Evolutionary conservation across 2,888 invertebrate species (phyloP), one percentile per base, ranked within the genome.

Genomic region (Zelleria hepariella): DNA sequence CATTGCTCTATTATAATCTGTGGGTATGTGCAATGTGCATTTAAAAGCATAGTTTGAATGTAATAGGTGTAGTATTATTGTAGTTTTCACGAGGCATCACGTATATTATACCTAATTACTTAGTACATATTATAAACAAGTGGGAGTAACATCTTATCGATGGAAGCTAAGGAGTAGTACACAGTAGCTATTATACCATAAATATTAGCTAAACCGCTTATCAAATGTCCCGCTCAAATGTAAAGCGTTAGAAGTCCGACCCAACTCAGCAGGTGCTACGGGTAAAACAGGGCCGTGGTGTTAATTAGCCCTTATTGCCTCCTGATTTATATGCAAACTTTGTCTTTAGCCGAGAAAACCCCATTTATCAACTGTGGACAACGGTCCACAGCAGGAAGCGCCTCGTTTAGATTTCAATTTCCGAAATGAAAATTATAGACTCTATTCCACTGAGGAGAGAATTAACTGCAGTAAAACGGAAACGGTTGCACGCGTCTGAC

Each of bases 321-420:
- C 66, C 79, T 82, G 82, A 86, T 84, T 82, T 82, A 85, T 80
- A 64, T 67, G 61, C 63, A 71, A 72, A 76, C 71, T 77, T 77
- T 75, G 75, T 75, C 74, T 77, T 68, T 18, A 55, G 25, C 18
- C 62, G 64, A 67, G 72, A 72, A 70, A 71, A 73, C 61, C 65
- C 68, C 67, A 77, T 76, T 77, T 71, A 77, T 78, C 68, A 66
- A 32, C 21, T 18, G 7, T 5, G 48, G 58, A 60, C 57, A 62
- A 59, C 59, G 54, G 57, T 59, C 42, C 47, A 18, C 51, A n/a
- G 25, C 49, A 20, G 53, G 47, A 53, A 5, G n/a, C 3, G 53
- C 53, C 24, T 6, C 23, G 20, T 24, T 53, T 23, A 25, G 23
- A 24, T n/a, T 25, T 52, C 32, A 42, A 42, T 42, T 42, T 42